Base-by-base conservation (phyloP, 1,140 invertebrate genomes). In the Lucilia sericata region DNA sequence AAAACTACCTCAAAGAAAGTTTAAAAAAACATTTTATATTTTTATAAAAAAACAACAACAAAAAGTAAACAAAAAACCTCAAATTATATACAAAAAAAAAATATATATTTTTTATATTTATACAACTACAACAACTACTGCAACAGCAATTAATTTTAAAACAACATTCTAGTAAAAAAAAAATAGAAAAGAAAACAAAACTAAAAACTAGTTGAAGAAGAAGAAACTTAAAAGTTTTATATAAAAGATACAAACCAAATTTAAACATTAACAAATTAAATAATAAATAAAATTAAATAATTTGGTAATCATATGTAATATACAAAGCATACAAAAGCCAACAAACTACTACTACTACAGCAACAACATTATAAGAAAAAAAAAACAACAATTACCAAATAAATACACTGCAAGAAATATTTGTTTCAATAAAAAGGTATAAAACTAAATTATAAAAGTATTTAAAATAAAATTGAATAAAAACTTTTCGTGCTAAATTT, bases 41-140 rank as follows among this genome's bases (percentile, higher is more conserved):
- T 30, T 30, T 55, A 12, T 17, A 55, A 55, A 55, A 55, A 55
- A 55, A 55, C 51, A 55, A 42, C 42, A 55, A 55, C 9, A 55
- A 55, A 55, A 55, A 55, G 51, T n/a, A 55, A 55, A 55, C 17
- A 55, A 55, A 17, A 55, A 55, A n/a, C 51, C 12, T 55, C 42
- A 42, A 42, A 42, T 2, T 42, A 42, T 55, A 55, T 55, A 17
- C 12, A 12, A 55, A 14, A 55, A 8, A 55, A 12, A 55, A 8
- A 55, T 55, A 55, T 1, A n/a, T 55, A 55, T 12, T 12, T 55
- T 12, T 55, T 12, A 55, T 70, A 70, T 70, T 70, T 70, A 21
- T 70, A 70, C 65, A n/a, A n/a, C n/a, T n/a, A n/a, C n/a, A 70
- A 70, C 65, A 17, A 60, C 55, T n/a, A 60, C 17, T n/a, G n/a